Percentiles rank a stretch among this genome's conserved stretches.
Evolutionary conservation across 2,797 vertebrate genomes (phyloP).

Genomic region (Rhabdophis nuchalis): DNA sequence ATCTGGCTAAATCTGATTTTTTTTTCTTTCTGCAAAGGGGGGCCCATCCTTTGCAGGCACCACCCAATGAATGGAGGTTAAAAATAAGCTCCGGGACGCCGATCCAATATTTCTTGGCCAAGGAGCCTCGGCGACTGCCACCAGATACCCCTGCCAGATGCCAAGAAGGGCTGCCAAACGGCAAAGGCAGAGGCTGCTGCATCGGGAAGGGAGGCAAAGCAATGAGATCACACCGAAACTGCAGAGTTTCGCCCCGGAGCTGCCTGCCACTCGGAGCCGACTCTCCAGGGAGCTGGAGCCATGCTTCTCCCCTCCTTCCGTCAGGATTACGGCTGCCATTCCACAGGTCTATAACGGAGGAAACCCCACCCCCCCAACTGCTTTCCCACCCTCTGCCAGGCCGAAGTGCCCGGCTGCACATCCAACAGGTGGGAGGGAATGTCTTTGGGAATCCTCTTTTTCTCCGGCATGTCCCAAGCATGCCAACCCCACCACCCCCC

Average conservation of each 20-base stretch:
- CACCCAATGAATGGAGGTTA: background rate
- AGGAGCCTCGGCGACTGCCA: background rate
- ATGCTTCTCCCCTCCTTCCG: background rate
- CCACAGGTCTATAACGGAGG: background rate
- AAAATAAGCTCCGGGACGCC: background rate
- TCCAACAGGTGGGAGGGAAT: background rate
- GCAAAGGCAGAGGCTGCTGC: background rate
- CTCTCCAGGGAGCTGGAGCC: background rate
- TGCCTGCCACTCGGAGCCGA: background rate
- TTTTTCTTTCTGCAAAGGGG: too few relatives aligned
- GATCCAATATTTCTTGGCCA: background rate
- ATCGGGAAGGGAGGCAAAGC: slow-evolving; percentile 7
- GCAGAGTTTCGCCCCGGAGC: slow-evolving; percentile 64
- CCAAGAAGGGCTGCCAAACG: slow-evolving; percentile 9
- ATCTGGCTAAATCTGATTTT: background rate
- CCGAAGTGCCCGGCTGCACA: background rate
- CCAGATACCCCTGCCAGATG: background rate
- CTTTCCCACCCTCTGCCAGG: background rate
- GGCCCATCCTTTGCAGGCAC: background rate
- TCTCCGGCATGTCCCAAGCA: background rate
- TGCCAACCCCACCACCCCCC: too few relatives aligned
- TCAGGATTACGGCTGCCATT: background rate
- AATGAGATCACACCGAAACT: slow-evolving; percentile 77
- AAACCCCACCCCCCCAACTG: too few relatives aligned
- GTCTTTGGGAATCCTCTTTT: slow-evolving; percentile 37